phyloP scores from a whole-genome alignment of 2,113 vertebrate species.

The Ailuropoda melanoleuca region DNA sequence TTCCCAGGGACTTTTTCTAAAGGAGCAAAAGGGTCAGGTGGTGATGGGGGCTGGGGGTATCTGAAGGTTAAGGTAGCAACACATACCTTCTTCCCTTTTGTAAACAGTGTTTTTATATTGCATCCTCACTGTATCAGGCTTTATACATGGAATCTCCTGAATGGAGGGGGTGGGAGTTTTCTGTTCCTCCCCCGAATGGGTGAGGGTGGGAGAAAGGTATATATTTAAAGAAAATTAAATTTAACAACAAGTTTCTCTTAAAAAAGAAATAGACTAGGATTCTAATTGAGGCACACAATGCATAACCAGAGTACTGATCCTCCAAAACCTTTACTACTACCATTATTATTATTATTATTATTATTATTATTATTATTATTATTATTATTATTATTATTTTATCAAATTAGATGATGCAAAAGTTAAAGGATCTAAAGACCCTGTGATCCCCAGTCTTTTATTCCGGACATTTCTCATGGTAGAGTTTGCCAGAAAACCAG shows the following conservation, averaged over 20 bases:
- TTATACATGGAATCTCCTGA: neutral
- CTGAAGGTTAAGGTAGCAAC: neutral
- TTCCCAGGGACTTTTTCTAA: neutral
- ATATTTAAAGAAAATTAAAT: conserved; percentile 70
- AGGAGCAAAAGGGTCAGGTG: neutral
- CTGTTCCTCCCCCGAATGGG: neutral
- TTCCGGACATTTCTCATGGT: neutral
- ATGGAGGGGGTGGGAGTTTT: neutral
- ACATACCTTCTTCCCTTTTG: neutral
- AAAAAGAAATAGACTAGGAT: neutral
- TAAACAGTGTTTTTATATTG: conserved; percentile 64
- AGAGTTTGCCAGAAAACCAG: neutral
- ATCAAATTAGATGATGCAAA: neutral
- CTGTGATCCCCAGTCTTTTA: neutral
- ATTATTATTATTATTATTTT: neutral
- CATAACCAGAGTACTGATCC: neutral
- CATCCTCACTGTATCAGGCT: neutral
- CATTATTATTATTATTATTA: neutral
- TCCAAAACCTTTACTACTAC: neutral
- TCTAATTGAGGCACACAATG: neutral
- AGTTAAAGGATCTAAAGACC: neutral
- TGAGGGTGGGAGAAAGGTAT: neutral
- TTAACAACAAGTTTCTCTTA: neutral
- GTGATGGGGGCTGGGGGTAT: neutral
- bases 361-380: neutral